Evolutionary conservation across 2,797 vertebrate genomes (phyloP).

Genomic region (Acanthopagrus latus): DNA sequence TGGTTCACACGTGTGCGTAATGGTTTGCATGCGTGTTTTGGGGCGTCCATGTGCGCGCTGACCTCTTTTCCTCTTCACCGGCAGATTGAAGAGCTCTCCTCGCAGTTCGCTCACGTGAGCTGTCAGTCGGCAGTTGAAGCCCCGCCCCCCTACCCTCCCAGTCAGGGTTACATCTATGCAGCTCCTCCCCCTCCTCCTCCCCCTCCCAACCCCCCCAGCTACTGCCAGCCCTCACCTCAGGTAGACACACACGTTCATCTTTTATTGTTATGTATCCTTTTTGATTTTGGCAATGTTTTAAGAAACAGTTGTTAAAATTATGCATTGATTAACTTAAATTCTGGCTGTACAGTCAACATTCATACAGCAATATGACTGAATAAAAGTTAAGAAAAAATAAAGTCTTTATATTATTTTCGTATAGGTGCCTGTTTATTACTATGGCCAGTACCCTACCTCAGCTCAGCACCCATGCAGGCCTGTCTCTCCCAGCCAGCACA

Average conservation of each 20-base stretch:
- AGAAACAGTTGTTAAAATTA: not conserved
- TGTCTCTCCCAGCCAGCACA: conserved; percentile 88
- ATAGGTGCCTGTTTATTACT: conserved; percentile 93
- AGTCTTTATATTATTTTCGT: conserved; percentile 18
- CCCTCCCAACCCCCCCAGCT: conserved; percentile 83
- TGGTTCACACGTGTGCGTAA: not conserved
- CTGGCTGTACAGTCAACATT: not conserved
- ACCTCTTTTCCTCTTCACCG: conserved; percentile 50
- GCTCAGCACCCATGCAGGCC: conserved; percentile 89
- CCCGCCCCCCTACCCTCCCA: conserved; percentile 79
- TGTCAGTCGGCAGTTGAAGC: conserved; percentile 90
- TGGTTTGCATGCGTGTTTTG: not conserved
- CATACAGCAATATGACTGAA: not conserved
- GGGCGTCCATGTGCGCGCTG: not conserved
- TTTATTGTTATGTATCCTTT: conserved; percentile 3
- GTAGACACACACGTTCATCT: conserved; percentile 66
- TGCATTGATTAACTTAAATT: not conserved
- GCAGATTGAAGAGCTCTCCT: conserved; percentile 92
- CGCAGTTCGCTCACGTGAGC: conserved; percentile 91
- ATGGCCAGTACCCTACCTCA: conserved; percentile 95
- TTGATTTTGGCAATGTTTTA: not conserved
- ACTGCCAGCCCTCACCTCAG: conserved; percentile 89
- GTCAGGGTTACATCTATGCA: conserved; percentile 87
- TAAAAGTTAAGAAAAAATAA: not conserved
- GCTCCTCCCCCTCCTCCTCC: conserved; percentile 78